Base-by-base conservation (phyloP, 2,888 invertebrate genomes). In the Epirrhoe alternata region DNA sequence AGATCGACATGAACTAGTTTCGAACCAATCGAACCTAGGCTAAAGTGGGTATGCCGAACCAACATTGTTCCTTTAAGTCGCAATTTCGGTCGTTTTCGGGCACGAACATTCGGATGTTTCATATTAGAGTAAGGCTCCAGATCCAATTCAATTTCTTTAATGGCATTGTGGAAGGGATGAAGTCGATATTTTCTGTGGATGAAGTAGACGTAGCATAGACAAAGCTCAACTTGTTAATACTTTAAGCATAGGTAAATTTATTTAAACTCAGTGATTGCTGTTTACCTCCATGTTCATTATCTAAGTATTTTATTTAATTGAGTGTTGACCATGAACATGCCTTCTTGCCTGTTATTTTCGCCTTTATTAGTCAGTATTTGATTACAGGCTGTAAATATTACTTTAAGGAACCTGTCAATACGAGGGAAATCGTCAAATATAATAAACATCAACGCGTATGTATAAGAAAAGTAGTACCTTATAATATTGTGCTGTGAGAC, bases 221-320 rank as follows among this genome's bases (percentile, higher is more conserved):
- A 83, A 90, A 87, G 91, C 91, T 91, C 91, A 90, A 91, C 84
- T 88, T 83, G 83, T 84, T 84, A 81, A 83, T 82, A 83, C 78
- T 74, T 83, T 66, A 65, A 63, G 47, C 49, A 61, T 81, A 71
- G 74, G 76, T 78, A 73, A 76, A 77, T 77, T 72, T 78, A 73
- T 73, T 74, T 63, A 54, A 49, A 47, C 31, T 60, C 61, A 52
- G 58, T 55, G n/a, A 49, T 71, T 63, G 54, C 72, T 70, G 71
- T 70, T 66, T 68, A 54, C 50, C 50, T 7, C n/a, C 47, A 49
- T 64, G 60, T 58, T 68, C 71, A 61, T 64, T 68, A 59, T 54
- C 57, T 42, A 60, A 61, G n/a, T 35, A 53, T 51, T 35, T 52
- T 57, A 55, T 59, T 58, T 56, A 14, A 5, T 38, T 60, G 24